Evolutionary conservation across 2,888 invertebrate genomes (phyloP), one percentile per base, ranked within the genome.

Genomic region (Drosophila fulvimacula): DNA sequence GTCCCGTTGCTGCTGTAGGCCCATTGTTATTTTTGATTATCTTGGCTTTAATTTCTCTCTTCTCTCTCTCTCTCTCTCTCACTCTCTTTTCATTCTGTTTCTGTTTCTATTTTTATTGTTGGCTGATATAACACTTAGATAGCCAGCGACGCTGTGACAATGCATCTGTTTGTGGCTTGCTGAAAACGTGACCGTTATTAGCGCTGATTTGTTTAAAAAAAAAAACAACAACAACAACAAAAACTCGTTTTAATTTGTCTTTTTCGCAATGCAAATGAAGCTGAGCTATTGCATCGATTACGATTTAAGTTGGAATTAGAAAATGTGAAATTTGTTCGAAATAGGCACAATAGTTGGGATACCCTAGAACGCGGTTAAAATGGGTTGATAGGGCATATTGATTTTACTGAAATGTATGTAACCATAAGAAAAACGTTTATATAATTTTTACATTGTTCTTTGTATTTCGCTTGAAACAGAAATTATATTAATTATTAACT

Each of bases 71-170:
- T 19, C 15, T 49, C 41, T 30, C 30, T 30, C 9, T 15, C 5
- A 10, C 6, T 15, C 15, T 5, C 13, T 13, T 5, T 46, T 27
- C 41, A 44, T 42, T 5, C 38, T 46, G 6, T 57, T 68, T 62
- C 46, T 36, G 52, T 58, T 64, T 55, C 48, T 61, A 59, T 66
- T 70, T 56, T 49, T 63, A 57, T 61, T 80, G 77, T 60, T 62
- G 59, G 82, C 81, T 73, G 89, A 83, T 83, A 78, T 84, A 86
- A 83, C 89, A 88, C 82, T 83, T 72, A 81, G 89, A 88, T 88
- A 84, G 57, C 69, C 74, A 7, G 1, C 27, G 53, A 21, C 63
- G 74, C 56, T 51, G 69, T 60, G 56, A 83, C 83, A 88, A 83
- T 81, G 79, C 81, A 77, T 73, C 88, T 88, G 70, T 70, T 70